These are phyloP conservation scores for Drosophila lutescens DNA, from an alignment of 2,888 invertebrate species.

Conservation along the genomic window DNA sequence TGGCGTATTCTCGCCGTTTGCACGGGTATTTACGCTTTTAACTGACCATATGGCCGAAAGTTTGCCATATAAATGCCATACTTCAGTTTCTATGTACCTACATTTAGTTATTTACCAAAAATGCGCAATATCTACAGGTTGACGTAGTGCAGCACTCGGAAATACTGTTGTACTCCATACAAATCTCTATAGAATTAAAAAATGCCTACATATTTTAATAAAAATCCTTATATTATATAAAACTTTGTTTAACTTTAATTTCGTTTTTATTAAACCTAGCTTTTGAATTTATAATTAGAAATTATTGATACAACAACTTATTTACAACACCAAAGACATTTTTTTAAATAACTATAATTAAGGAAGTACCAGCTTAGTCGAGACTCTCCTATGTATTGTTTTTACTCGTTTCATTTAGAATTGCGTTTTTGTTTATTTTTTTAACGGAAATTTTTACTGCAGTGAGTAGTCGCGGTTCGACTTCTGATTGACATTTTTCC, in stretches of 20 bases:
- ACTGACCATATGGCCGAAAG: constrained; percentile 37
- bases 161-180: not conserved
- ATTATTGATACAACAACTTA: too few relatives aligned
- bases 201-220: too few relatives aligned
- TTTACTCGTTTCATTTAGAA: constrained; percentile 16
- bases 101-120: constrained; percentile 12
- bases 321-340: not conserved
- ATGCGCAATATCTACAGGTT: not conserved
- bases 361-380: not conserved
- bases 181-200: too few relatives aligned
- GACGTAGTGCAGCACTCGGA: too few relatives aligned
- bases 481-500: constrained; percentile 74
- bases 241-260: too few relatives aligned
- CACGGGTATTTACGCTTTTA: constrained; percentile 10
- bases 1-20: not conserved
- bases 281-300: too few relatives aligned
- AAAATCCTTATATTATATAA: too few relatives aligned
- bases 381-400: not conserved
- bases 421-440: constrained; percentile 23
- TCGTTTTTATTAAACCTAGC: too few relatives aligned
- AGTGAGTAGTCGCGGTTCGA: constrained; percentile 67
- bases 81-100: constrained; percentile 2
- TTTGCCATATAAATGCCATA: constrained; percentile 18
- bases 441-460: constrained; percentile 68
- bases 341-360: not conserved